Evolutionary conservation across 2,888 invertebrate species (phyloP).

Genomic region (Caprella mutica): DNA sequence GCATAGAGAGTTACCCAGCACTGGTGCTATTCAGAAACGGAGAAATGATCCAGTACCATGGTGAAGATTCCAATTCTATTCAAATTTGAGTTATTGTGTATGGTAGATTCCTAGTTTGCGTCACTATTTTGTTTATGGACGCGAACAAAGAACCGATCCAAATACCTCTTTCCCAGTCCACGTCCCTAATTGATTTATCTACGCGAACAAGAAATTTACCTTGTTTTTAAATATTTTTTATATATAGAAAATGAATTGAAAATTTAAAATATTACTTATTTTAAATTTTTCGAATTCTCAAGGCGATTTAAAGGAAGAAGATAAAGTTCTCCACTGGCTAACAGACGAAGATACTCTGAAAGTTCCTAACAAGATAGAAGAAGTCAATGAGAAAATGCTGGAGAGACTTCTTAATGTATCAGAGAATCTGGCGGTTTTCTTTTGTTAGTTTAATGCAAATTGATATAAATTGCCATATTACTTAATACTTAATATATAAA

Average conservation of each 20-base stretch:
- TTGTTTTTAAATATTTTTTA: too few relatives aligned
- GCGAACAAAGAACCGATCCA: too few relatives aligned
- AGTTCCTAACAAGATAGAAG: conserved; percentile 68
- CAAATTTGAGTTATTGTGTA: conserved; percentile 2
- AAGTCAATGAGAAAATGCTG: conserved; percentile 78
- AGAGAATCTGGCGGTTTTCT: conserved; percentile 80
- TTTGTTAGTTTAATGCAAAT: conserved; percentile 57
- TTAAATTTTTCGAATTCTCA: conserved; percentile 25
- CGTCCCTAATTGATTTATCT: too few relatives aligned
- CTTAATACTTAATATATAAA: background rate
- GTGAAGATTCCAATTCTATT: conserved; percentile 39
- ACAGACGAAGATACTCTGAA: conserved; percentile 73
- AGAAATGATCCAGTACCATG: conserved; percentile 69
- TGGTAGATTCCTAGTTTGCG: too few relatives aligned
- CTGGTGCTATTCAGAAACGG: conserved; percentile 83
- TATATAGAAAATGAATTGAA: too few relatives aligned
- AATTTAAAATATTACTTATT: too few relatives aligned
- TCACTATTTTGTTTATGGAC: background rate
- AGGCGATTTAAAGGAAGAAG: conserved; percentile 81
- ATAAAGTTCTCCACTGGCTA: conserved; percentile 78
- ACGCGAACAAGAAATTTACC: too few relatives aligned
- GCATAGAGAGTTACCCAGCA: conserved; percentile 71
- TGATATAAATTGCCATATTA: background rate
- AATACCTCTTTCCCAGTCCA: too few relatives aligned
- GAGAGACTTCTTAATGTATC: conserved; percentile 73